Evolutionary conservation across 2,797 vertebrate species (phyloP), one percentile per base, ranked within the genome.

Genomic region (Melanotaenia boesemani): DNA sequence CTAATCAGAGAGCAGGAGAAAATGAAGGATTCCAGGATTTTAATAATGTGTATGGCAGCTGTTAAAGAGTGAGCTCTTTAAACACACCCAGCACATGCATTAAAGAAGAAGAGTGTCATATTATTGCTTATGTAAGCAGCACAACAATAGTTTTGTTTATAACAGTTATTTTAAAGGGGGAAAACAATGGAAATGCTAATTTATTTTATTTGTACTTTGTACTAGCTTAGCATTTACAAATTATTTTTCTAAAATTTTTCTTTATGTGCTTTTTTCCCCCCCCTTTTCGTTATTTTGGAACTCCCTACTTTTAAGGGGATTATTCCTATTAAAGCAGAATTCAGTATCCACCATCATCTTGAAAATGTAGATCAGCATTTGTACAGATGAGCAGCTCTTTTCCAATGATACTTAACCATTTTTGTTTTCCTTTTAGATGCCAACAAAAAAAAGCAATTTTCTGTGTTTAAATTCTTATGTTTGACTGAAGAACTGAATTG

Each of bases 121-220:
- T 91, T 93, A 93, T 92, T 92, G 88, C 85, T 80, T 86, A 89
- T 79, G 67, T 87, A 85, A 90, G 87, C 90, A 90, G 92, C 93
- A 93, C 92, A 94, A 90, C 81, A 63, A 66, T 83, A 11, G 0
- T 77, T 85, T 87, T 87, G 88, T 91, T 89, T 55, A 84, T 83
- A 86, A 67, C 13, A 77, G 85, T 90, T 91, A 71, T 92, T 84
- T 90, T 75, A 70, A 86, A 84, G 67, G 74, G 73, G 72, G 77
- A 73, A 82, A 79, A 56, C 15, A 32, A 67, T 52, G 67, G 76
- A 90, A 87, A 80, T 62, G 80, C 82, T 94, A 88, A 94, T 94
- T 95, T 95, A 94, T 92, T 93, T 93, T 80, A 88, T 94, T 94
- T 52, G n/a, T 52, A 52, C n/a, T 52, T 94, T 94, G 67, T 95